Conservation (phyloP, 2,113 vertebrate species). For the Podarcis cretensis region DNA sequence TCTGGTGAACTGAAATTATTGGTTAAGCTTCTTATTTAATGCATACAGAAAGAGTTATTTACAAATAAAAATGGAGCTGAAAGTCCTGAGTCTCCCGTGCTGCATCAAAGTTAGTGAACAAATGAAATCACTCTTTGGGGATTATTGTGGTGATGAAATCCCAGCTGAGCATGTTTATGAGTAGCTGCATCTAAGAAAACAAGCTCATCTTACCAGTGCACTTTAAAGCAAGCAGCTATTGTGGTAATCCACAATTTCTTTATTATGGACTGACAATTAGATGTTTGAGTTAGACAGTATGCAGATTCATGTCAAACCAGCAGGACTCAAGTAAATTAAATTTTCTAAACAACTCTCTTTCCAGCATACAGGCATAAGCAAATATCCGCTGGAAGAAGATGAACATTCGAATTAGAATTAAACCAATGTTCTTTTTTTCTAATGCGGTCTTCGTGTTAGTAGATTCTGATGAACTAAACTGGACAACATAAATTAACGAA, state of each 20-base stretch:
- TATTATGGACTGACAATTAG: not conserved
- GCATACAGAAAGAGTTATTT: not conserved
- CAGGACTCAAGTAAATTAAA: conserved; percentile 2
- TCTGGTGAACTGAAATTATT: not conserved
- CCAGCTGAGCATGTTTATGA: not conserved
- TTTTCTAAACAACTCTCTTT: not conserved
- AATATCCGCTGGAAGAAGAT: not conserved
- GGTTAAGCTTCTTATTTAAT: not conserved
- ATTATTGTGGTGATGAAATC: conserved; percentile 5
- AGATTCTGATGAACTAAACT: not conserved
- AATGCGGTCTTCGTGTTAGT: not conserved
- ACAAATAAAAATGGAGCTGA: not conserved
- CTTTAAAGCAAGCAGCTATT: conserved; percentile 25
- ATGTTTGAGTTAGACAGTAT: not conserved
- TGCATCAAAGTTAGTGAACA: conserved; percentile 11
- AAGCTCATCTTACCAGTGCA: not conserved
- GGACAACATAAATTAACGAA: not conserved
- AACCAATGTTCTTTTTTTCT: not conserved
- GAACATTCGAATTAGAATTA: not conserved
- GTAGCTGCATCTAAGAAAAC: conserved; percentile 7
- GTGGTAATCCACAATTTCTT: not conserved
- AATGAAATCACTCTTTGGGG: conserved; percentile 3
- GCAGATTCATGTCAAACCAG: conserved; percentile 14
- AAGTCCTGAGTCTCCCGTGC: not conserved
- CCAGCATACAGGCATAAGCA: not conserved